These are phyloP conservation scores for Redunca redunca DNA, from an alignment of 2,113 vertebrate species.

Conservation along the genomic window DNA sequence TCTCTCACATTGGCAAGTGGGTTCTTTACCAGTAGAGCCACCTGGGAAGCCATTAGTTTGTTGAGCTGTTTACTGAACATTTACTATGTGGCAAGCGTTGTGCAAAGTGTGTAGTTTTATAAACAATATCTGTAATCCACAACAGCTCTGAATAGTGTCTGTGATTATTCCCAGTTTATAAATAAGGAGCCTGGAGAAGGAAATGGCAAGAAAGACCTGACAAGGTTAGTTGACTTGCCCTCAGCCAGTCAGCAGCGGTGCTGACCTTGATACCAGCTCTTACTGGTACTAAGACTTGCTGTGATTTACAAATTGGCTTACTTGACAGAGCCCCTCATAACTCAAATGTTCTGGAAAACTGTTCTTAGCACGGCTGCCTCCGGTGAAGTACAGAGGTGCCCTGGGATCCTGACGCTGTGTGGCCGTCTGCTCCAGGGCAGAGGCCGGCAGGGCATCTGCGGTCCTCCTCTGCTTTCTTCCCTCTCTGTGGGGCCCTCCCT, in stretches of 20 bases:
- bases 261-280: neutral
- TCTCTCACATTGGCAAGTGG: neutral
- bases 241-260: neutral
- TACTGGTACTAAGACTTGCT: neutral
- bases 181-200: neutral
- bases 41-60: neutral
- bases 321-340: neutral
- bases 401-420: neutral
- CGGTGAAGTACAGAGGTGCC: neutral
- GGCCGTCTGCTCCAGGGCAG: neutral
- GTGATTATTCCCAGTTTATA: neutral
- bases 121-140: neutral
- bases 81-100: neutral
- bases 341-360: neutral
- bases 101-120: neutral
- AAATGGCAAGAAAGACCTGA: neutral
- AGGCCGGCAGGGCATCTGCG: no score
- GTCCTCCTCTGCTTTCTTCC: neutral
- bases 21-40: neutral
- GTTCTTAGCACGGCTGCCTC: neutral
- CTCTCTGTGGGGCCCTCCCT: fast-evolving
- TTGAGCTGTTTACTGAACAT: neutral
- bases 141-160: neutral
- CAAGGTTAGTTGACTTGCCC: neutral
- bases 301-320: neutral